A percentile compares a stretch with the other conserved stretches of the same genome.
Evolutionary conservation across 2,113 vertebrate species (phyloP).

Genomic region (Dipodomys stephensi): DNA sequence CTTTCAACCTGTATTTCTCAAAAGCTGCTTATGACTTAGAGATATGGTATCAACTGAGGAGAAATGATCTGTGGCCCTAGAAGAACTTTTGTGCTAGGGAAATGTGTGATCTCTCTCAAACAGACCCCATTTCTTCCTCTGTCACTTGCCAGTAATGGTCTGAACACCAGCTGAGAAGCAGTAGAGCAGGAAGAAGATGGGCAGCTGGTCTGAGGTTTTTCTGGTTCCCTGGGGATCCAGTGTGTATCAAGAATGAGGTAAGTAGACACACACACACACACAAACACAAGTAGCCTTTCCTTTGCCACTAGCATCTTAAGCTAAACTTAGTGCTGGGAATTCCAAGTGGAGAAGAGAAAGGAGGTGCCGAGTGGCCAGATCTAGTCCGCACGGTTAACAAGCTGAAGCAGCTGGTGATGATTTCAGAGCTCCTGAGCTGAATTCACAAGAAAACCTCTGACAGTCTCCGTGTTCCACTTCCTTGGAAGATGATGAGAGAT

Average conservation of each 20-base stretch:
- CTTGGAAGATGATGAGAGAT: neutral
- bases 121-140: neutral
- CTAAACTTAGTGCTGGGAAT: slow-evolving; percentile 33
- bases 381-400: neutral
- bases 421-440: neutral
- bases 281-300: neutral
- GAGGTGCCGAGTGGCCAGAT: neutral
- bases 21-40: neutral
- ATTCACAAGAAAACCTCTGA: neutral
- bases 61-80: neutral
- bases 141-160: neutral
- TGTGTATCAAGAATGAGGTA: slow-evolving; percentile 46
- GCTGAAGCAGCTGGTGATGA: neutral
- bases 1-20: neutral
- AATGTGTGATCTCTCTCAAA: neutral
- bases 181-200: neutral
- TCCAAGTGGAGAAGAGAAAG: neutral
- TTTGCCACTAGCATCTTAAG: neutral
- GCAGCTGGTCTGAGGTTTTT: neutral
- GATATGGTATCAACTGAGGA: neutral
- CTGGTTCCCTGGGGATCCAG: neutral
- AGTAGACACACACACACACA: neutral
- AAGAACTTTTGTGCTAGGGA: neutral
- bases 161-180: neutral
- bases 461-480: neutral